Evolutionary conservation across 2,113 vertebrate genomes (phyloP).

Genomic region (Columbina picui): DNA sequence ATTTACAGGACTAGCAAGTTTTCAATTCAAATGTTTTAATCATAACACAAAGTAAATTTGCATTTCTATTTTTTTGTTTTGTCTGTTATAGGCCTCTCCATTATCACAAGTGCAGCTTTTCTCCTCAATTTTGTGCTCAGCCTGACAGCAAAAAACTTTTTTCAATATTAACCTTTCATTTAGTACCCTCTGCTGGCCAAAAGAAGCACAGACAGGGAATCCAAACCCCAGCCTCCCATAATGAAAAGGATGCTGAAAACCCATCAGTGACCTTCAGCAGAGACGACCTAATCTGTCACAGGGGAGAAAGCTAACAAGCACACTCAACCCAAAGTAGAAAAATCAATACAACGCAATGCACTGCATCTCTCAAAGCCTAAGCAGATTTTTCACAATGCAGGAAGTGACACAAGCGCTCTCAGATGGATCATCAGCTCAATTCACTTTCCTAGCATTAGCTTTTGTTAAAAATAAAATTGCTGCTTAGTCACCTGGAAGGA

Average conservation of each 20-base stretch:
- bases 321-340: not conserved
- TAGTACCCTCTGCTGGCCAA: slow-evolving; percentile 59
- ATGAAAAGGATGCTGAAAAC: not conserved
- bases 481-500: slow-evolving; percentile 24
- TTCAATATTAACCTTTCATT: slow-evolving; percentile 19
- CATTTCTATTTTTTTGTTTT: not conserved
- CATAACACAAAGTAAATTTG: not conserved
- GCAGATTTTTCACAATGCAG: not conserved
- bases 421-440: not conserved
- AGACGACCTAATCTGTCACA: not conserved
- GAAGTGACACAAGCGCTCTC: not conserved
- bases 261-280: not conserved
- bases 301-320: not conserved
- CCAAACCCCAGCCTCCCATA: not conserved
- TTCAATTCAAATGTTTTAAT: not conserved
- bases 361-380: not conserved
- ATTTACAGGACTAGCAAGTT: not conserved
- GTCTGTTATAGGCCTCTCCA: not conserved
- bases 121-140: not conserved
- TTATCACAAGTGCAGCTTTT: not conserved
- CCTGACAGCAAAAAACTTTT: not conserved
- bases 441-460: not conserved
- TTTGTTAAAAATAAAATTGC: slow-evolving; percentile 4
- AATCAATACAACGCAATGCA: not conserved
- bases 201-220: not conserved